Percentiles rank a stretch among this genome's conserved stretches.
phyloP scores from a whole-genome alignment of 2,113 vertebrate species.

The Petaurus breviceps region DNA sequence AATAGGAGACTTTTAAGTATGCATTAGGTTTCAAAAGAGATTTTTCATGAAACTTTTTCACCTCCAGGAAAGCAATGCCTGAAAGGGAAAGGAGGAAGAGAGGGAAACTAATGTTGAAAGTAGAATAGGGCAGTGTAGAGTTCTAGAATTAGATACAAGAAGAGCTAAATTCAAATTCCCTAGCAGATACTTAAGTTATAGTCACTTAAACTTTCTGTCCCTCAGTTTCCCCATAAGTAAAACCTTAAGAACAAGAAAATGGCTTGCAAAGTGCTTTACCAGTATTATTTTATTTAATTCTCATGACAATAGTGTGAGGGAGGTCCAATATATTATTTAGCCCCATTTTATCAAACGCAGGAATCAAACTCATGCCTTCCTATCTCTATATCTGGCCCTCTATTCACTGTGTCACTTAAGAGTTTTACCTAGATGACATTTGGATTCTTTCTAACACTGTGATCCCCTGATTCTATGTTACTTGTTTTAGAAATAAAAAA shows the following conservation, averaged over 20 bases:
- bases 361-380: neutral
- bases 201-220: neutral
- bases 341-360: neutral
- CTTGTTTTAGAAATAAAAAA: conserved; percentile 39
- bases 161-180: neutral
- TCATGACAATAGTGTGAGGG: neutral
- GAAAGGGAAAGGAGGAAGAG: neutral
- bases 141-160: neutral
- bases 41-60: neutral
- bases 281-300: neutral
- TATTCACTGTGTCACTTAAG: neutral
- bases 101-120: neutral
- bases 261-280: neutral
- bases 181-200: neutral
- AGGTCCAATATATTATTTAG: neutral
- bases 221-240: neutral
- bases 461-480: neutral
- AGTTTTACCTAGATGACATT: neutral
- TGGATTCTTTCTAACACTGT: neutral
- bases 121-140: neutral
- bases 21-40: neutral
- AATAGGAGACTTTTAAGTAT: neutral
- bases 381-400: neutral
- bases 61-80: neutral
- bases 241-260: neutral